Base-by-base conservation (phyloP, 2,888 invertebrate genomes). In the Hydrotaea diabolus region DNA sequence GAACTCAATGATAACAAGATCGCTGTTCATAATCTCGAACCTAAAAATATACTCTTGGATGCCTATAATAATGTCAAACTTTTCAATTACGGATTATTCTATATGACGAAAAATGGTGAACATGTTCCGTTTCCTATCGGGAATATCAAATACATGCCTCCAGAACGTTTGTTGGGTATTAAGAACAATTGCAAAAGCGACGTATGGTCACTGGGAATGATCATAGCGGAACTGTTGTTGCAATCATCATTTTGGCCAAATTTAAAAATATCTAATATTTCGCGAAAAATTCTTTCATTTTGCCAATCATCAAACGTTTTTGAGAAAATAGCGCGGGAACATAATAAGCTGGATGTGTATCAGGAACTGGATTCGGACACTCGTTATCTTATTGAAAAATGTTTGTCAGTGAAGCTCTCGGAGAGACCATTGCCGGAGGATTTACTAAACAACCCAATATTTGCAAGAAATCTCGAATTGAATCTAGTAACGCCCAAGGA, bases 161-260 rank as follows among this genome's bases (percentile, higher is more conserved):
- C 97, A 0, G 97, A 98, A 93, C 95, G 96, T 49, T 95, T 97
- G 87, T 90, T 96, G 2, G 94, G 94, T 0, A 87, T 89, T 74
- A 94, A 94, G 31, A 94, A 95, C 74, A 96, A 96, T 71, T 94
- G 95, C 0, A 96, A 97, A 91, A 95, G 96, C 19, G 99, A 99
- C 92, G 94, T 98, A 36, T 99, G 99, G 99, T 96, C 98, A 0
- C 93, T 98, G 82, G 99, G 98, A n/a, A 95, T 99, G 81, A 95
- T 99, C 82, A 91, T 98, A 43, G 93, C 96, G 0, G 98, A 99
- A 92, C 92, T 97, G 4, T 93, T 96, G 81, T 92, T 98, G 55
- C 94, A 95, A 77, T 94, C 93, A 84, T 93, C 94, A 82, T 92
- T 97, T 8, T 97, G 97, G 97, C 93, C 93, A 64, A 95, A 94